phyloP scores from a whole-genome alignment of 2,797 vertebrate genomes.

The Coendou prehensilis region DNA sequence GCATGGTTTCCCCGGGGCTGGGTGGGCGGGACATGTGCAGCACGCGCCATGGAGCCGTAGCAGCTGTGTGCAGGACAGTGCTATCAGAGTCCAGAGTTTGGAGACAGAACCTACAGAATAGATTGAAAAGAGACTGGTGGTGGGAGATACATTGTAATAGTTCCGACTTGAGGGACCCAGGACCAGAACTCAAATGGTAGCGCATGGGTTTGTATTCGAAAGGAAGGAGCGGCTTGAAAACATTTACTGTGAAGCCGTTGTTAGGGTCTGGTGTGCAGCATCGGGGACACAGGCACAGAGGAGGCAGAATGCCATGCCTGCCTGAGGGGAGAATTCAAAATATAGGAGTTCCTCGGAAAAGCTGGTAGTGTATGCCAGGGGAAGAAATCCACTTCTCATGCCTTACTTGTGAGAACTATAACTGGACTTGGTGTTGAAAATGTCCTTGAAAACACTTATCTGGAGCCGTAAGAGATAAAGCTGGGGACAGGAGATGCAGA shows the following conservation, averaged over 20 bases:
- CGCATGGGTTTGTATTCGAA: neutral
- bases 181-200: neutral
- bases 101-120: slow-evolving; percentile 22
- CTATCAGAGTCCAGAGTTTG: neutral
- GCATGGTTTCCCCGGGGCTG: neutral
- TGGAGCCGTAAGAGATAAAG: neutral
- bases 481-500: neutral
- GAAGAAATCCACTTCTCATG: neutral
- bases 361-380: neutral
- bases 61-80: neutral
- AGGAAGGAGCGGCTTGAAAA: neutral
- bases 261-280: neutral
- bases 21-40: neutral
- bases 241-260: neutral
- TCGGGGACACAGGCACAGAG: neutral
- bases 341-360: neutral
- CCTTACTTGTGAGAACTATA: neutral
- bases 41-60: neutral
- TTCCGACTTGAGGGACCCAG: neutral
- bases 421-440: neutral
- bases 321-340: neutral
- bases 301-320: neutral
- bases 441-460: neutral
- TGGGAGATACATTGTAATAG: neutral
- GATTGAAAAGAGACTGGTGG: neutral